Evolutionary conservation across 2,113 vertebrate genomes (phyloP).

Genomic region (Chelonoidis abingdonii): DNA sequence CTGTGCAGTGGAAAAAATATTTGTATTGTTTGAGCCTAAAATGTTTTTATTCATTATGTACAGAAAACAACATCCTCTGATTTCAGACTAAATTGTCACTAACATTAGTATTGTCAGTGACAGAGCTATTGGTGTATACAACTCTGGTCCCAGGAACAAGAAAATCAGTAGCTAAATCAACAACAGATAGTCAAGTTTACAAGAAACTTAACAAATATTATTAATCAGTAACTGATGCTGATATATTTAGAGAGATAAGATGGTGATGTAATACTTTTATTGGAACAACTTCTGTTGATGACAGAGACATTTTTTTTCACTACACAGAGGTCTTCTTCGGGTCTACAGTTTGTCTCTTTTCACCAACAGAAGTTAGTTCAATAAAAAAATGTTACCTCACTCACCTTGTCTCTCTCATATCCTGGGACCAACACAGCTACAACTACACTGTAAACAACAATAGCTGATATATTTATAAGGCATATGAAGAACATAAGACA

Average conservation of each 20-base stretch:
- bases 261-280: not conserved
- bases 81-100: not conserved
- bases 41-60: not conserved
- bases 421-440: not conserved
- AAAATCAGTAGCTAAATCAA: not conserved
- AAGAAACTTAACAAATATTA: accelerated
- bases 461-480: not conserved
- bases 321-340: not conserved
- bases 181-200: not conserved
- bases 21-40: not conserved
- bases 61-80: not conserved
- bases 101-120: not conserved
- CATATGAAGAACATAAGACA: not conserved
- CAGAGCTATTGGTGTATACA: not conserved
- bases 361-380: not conserved
- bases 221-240: not conserved
- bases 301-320: not conserved
- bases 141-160: not conserved
- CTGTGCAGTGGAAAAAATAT: accelerated
- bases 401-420: too few species aligned
- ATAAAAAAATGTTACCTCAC: not conserved
- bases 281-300: not conserved
- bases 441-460: not conserved
- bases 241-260: not conserved
- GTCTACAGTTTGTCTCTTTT: not conserved